Base-by-base conservation (phyloP, 2,113 vertebrate species). In the Cettia cetti region DNA sequence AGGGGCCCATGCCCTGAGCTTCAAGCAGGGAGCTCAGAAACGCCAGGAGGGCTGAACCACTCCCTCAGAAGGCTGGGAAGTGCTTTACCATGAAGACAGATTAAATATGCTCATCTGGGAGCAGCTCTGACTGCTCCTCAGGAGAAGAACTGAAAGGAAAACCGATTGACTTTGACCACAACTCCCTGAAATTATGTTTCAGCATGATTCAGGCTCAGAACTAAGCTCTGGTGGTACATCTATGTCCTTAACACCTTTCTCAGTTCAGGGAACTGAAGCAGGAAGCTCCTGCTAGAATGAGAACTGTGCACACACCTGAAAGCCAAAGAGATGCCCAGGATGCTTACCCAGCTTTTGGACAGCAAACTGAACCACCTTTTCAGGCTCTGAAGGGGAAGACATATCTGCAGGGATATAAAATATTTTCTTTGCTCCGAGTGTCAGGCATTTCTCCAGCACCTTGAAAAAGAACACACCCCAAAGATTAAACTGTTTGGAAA, bases 361-460 rank as follows among this genome's bases (percentile, higher is more conserved):
- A 56, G 99, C 98, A 91, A 98, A 99, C 37, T 96, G 97, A 42
- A 99, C 94, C 82, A 99, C 98, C 37, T n/a, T 95, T 20, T 98
- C 95, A 5, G 98, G 98, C 52, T 98, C 98, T 16, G 97, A 86
- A 10, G 97, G 96, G 60, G 31, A 97, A 63, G 97, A 92, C 99
- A 99, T 98, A 92, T 99, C 99, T 33, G 97, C 98, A n/a, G 98
- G 75, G 66, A 99, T 82, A 59, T 98, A 98, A 74, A 98, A 80
- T 11, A 97, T 64, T 81, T 98, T 98, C 96, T 98, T 98, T 84
- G 99, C 98, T 57, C 99, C 99, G 10, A 99, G 88, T 53, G 96
- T 86, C 93, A 97, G 90, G 83, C 99, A 99, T 93, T 98, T 98
- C 79, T 98, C 97, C 77, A 90, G 90, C 89, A 99, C 99, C 99